Evolutionary conservation across 2,888 invertebrate species (phyloP).

Genomic region (Ennomos erosarius): DNA sequence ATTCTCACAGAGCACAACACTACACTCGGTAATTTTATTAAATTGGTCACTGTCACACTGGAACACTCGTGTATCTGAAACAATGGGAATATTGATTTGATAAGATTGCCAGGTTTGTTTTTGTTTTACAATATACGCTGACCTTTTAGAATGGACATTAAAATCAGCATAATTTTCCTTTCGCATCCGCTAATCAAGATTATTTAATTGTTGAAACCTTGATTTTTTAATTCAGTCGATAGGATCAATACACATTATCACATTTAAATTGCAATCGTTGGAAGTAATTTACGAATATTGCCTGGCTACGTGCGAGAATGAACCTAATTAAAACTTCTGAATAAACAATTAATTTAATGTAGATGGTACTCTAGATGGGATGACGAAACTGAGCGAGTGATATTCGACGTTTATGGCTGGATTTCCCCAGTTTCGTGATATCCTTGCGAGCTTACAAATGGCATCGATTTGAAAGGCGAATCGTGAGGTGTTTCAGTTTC

Average conservation of each 20-base stretch:
- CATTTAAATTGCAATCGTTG: slow-evolving; percentile 4
- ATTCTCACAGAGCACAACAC: slow-evolving; percentile 67
- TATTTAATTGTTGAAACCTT: slow-evolving; percentile 8
- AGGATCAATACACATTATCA: slow-evolving; percentile 4
- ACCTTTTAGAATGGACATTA: slow-evolving; percentile 1
- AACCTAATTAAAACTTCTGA: slow-evolving; percentile 4
- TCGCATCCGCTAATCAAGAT: slow-evolving; percentile 12
- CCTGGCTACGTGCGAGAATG: background rate
- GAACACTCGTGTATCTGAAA: slow-evolving; percentile 64
- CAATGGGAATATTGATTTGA: slow-evolving; percentile 43
- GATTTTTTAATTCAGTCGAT: slow-evolving; percentile 6
- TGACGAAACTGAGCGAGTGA: slow-evolving; percentile 52
- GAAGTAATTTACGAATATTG: background rate
- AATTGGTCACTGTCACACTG: slow-evolving; percentile 54
- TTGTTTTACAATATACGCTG: background rate
- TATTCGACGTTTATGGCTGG: slow-evolving; percentile 63
- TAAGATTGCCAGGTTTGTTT: slow-evolving; percentile 3
- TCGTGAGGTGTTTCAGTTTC: slow-evolving; percentile 75
- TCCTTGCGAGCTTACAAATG: slow-evolving; percentile 77
- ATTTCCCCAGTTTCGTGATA: slow-evolving; percentile 77
- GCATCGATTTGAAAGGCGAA: slow-evolving; percentile 79
- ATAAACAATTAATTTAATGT: slow-evolving; percentile 3
- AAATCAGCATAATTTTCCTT: no score
- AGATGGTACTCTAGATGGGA: slow-evolving; percentile 8
- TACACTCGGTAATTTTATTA: slow-evolving; percentile 22